Evolutionary conservation across 2,797 vertebrate genomes (phyloP).

Genomic region (Helarctos malayanus): DNA sequence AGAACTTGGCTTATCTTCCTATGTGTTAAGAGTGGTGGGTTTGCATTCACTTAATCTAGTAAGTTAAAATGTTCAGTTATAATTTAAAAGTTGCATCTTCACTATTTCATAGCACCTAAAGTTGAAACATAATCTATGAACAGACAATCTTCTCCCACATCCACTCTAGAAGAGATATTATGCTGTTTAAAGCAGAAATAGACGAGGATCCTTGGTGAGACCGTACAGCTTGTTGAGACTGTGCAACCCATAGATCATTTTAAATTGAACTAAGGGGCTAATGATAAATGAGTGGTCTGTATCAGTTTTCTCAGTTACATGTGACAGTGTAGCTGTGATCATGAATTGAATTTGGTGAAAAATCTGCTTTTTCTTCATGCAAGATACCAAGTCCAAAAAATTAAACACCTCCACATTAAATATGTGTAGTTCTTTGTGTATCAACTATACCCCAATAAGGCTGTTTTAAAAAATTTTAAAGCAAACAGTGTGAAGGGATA

Average conservation of each 20-base stretch:
- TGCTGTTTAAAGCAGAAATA: not conserved
- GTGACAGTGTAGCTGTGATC: not conserved
- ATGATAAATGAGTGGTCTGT: not conserved
- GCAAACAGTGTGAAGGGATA: not conserved
- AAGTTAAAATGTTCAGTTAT: not conserved
- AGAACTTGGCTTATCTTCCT: conserved; percentile 7
- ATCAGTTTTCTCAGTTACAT: conserved; percentile 18
- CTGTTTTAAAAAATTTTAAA: not conserved
- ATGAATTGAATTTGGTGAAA: conserved; percentile 7
- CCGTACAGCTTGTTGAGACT: not conserved
- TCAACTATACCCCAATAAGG: not conserved
- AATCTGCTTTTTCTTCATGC: not conserved
- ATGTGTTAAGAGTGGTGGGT: not conserved
- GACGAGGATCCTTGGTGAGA: not conserved
- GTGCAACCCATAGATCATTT: not conserved
- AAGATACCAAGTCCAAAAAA: conserved; percentile 43
- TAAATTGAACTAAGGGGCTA: conserved; percentile 7
- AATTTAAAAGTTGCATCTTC: not conserved
- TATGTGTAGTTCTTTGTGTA: not conserved
- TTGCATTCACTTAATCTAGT: not conserved
- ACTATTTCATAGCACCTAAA: conserved; percentile 20
- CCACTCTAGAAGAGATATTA: not conserved
- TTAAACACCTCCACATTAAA: not conserved
- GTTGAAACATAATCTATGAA: not conserved
- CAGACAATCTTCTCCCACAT: not conserved